Evolutionary conservation across 2,113 vertebrate species (phyloP).

Genomic region (human): GRCh38 chr20:22140501-22141000

Average conservation of each 20-base stretch:
- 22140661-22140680: not conserved
- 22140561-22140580: not conserved
- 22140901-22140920: too few relatives aligned
- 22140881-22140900: too few relatives aligned
- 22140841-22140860: too few relatives aligned
- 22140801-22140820: not conserved
- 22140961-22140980: too few relatives aligned
- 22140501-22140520: not conserved
- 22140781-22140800: not conserved
- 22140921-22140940: too few relatives aligned
- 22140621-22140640: not conserved
- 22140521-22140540: not conserved
- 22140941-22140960: too few relatives aligned
- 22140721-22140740: not conserved
- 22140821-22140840: not conserved
- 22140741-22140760: not conserved
- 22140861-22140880: too few relatives aligned
- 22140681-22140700: not conserved
- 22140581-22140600: too few relatives aligned
- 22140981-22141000: too few relatives aligned
- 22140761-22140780: not conserved
- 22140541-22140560: not conserved
- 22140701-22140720: not conserved
- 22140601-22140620: not conserved
- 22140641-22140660: too few relatives aligned